Conservation (phyloP, 1,140 invertebrate species). For the Portunus trituberculatus region DNA sequence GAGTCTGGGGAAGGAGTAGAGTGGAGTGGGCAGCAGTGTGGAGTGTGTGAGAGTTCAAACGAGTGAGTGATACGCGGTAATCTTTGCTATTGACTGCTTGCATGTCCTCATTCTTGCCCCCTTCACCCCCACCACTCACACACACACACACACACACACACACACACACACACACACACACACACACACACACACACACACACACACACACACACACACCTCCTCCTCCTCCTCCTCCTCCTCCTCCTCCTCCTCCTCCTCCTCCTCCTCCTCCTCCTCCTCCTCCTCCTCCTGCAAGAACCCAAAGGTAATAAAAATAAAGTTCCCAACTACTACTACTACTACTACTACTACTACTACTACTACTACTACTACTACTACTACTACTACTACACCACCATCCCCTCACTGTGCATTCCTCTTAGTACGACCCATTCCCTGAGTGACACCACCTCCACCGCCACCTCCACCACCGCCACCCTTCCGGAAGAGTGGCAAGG, state of each 20-base stretch:
- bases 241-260: not conserved
- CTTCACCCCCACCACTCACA: no score
- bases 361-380: no score
- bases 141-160: no score
- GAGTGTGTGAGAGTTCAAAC: not conserved
- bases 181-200: no score
- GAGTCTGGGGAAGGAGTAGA: not conserved
- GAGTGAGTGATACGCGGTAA: not conserved
- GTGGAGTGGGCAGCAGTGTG: not conserved
- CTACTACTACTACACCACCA: no score
- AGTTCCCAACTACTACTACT: slow-evolving; percentile 8
- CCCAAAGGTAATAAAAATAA: not conserved
- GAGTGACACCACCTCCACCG: not conserved
- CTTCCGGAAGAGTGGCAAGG: not conserved
- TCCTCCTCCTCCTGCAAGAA: not conserved
- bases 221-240: not conserved
- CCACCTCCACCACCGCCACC: not conserved
- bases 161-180: no score
- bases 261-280: not conserved
- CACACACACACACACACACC: no score
- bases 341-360: not conserved
- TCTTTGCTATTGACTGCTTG: slow-evolving; percentile 23
- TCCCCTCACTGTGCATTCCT: no score
- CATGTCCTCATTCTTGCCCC: not conserved
- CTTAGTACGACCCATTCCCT: no score